phyloP scores from a whole-genome alignment of 2,797 vertebrate species.

The Acanthopagrus latus region DNA sequence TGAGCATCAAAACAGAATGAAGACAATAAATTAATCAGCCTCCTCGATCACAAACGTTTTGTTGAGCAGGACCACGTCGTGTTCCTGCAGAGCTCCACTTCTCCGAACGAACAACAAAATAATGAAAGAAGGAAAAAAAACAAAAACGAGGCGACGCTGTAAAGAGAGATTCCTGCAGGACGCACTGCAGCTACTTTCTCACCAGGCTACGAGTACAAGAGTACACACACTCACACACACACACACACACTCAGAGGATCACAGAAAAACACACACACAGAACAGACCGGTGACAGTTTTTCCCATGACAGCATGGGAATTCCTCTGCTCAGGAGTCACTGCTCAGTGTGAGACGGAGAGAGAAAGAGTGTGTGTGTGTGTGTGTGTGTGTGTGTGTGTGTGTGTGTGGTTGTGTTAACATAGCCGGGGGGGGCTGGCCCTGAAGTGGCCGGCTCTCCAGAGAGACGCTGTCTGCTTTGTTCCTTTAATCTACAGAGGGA shows the following conservation, averaged over 20 bases:
- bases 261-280: constrained; percentile 25
- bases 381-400: constrained; percentile 35
- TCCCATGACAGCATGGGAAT: constrained; percentile 79
- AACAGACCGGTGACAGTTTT: constrained; percentile 52
- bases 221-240: constrained; percentile 33
- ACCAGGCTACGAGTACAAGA: constrained; percentile 37
- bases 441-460: constrained; percentile 67
- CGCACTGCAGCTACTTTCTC: constrained; percentile 46
- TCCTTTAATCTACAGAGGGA: constrained; percentile 67
- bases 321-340: constrained; percentile 65
- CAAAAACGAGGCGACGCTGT: constrained; percentile 11
- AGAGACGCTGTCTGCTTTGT: constrained; percentile 72
- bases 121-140: constrained; percentile 1
- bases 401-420: constrained; percentile 49
- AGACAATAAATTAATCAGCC: neutral
- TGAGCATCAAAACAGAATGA: too few relatives aligned
- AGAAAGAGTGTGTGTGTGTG: constrained; percentile 19
- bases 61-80: neutral
- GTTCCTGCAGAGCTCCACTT: constrained; percentile 14
- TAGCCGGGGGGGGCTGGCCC: constrained; percentile 57
- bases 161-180: constrained; percentile 33
- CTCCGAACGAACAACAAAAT: neutral
- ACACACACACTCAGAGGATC: constrained; percentile 25
- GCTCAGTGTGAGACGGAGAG: constrained; percentile 49
- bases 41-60: neutral